Percentiles rank a stretch among this genome's conserved stretches.
phyloP scores from a whole-genome alignment of 2,113 vertebrate species.

The Vanacampus margaritifer region DNA sequence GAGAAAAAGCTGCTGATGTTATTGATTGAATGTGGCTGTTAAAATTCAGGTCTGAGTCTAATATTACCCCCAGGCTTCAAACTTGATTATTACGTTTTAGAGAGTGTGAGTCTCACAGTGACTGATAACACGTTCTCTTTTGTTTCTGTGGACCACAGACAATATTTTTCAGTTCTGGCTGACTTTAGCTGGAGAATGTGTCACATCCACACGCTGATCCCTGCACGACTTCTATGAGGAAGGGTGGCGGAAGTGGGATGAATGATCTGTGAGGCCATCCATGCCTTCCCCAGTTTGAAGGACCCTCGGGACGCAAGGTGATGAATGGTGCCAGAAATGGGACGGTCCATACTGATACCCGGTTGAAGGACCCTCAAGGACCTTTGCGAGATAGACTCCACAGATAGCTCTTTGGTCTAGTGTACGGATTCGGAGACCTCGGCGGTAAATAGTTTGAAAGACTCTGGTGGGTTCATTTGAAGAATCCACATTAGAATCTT shows the following conservation, averaged over 20 bases:
- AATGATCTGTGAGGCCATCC: not conserved
- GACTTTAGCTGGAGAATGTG: too few relatives aligned
- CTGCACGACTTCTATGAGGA: not conserved
- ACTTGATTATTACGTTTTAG: too few relatives aligned
- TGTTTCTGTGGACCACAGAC: not conserved
- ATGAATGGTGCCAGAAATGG: not conserved
- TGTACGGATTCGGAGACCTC: not conserved
- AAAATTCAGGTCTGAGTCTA: too few relatives aligned
- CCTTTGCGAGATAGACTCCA: not conserved
- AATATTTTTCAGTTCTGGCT: not conserved
- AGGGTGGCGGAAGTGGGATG: not conserved
- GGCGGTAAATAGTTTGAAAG: not conserved
- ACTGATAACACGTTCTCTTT: too few relatives aligned
- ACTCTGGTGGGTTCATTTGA: not conserved
- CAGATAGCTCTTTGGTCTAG: not conserved
- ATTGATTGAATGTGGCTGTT: too few relatives aligned
- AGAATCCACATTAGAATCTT: not conserved
- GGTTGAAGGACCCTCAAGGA: not conserved
- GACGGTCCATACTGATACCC: not conserved
- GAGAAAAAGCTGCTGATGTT: too few relatives aligned
- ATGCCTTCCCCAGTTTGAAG: not conserved
- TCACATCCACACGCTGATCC: not conserved
- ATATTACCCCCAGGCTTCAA: too few relatives aligned
- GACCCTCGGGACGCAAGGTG: not conserved
- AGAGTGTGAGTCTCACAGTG: too few relatives aligned